Percentiles rank a stretch among this genome's conserved stretches.
Evolutionary conservation across 2,113 vertebrate genomes (phyloP).

Genomic region (Sinosuthora webbiana): DNA sequence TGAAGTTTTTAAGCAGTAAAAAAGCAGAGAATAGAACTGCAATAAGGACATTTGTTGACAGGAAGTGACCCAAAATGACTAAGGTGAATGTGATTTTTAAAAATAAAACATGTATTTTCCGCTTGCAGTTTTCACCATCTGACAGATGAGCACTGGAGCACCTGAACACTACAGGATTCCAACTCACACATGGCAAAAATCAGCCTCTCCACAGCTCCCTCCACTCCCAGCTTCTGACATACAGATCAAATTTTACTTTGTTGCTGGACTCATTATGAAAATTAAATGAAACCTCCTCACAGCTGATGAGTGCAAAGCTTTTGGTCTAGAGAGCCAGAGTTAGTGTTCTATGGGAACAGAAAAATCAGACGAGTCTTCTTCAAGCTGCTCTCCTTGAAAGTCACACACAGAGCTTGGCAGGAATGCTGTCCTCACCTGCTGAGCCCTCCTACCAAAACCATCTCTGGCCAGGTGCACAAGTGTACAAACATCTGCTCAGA

Average conservation of each 20-base stretch:
- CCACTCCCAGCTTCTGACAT: not conserved
- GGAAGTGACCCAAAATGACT: not conserved
- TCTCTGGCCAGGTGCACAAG: not conserved
- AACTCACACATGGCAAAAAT: not conserved
- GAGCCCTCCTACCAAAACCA: not conserved
- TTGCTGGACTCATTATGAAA: not conserved
- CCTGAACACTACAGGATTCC: not conserved
- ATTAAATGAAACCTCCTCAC: not conserved
- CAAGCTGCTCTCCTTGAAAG: not conserved
- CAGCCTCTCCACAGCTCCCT: not conserved
- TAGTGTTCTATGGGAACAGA: not conserved
- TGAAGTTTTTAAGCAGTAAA: not conserved
- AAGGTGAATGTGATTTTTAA: not conserved
- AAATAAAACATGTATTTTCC: not conserved
- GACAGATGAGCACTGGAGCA: not conserved
- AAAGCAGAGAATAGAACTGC: not conserved
- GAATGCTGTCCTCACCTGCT: not conserved
- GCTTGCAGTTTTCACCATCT: not conserved
- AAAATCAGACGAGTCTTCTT: not conserved
- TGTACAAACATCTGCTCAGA: not conserved
- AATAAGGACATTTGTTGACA: not conserved
- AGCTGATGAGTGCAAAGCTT: not conserved
- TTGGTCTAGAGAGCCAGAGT: not conserved
- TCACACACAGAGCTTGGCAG: not conserved
- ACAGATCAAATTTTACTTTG: not conserved